These are phyloP conservation scores for Myotis davidii DNA, from an alignment of 2,113 vertebrate genomes.

Conservation along the genomic window DNA sequence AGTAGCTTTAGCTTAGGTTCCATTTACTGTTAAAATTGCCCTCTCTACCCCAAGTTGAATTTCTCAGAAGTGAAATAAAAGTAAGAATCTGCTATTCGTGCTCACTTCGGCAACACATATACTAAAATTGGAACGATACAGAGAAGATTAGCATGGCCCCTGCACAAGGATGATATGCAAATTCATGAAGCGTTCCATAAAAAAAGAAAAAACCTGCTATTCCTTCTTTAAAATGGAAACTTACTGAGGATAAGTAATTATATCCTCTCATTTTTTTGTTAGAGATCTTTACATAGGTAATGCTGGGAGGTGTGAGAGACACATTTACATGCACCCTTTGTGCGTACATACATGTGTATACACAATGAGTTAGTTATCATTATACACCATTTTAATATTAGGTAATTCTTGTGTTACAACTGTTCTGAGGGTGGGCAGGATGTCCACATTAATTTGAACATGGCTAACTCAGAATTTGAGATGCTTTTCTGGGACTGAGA, in stretches of 20 bases:
- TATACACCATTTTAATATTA: neutral
- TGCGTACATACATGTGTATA: too few relatives aligned
- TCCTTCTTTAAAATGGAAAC: neutral
- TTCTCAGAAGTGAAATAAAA: conserved; percentile 39
- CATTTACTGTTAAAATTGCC: neutral
- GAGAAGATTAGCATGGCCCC: too few relatives aligned
- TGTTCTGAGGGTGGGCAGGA: neutral
- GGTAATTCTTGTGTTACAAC: neutral
- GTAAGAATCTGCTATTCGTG: neutral
- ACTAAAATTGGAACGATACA: too few relatives aligned
- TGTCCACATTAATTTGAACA: neutral
- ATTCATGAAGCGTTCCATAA: too few relatives aligned
- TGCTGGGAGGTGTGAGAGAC: neutral
- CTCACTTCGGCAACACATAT: too few relatives aligned
- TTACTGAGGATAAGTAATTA: neutral
- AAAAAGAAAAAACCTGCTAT: neutral
- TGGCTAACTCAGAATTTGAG: neutral
- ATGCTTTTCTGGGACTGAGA: neutral
- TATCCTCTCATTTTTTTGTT: neutral
- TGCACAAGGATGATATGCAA: too few relatives aligned
- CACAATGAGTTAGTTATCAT: neutral
- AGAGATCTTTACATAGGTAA: neutral
- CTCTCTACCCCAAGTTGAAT: neutral
- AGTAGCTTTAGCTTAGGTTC: neutral
- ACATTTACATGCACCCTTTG: neutral